A percentile compares a stretch with the other conserved stretches of the same genome.
phyloP scores from a whole-genome alignment of 2,888 invertebrate genomes.

The Nipponacmea schrenckii region DNA sequence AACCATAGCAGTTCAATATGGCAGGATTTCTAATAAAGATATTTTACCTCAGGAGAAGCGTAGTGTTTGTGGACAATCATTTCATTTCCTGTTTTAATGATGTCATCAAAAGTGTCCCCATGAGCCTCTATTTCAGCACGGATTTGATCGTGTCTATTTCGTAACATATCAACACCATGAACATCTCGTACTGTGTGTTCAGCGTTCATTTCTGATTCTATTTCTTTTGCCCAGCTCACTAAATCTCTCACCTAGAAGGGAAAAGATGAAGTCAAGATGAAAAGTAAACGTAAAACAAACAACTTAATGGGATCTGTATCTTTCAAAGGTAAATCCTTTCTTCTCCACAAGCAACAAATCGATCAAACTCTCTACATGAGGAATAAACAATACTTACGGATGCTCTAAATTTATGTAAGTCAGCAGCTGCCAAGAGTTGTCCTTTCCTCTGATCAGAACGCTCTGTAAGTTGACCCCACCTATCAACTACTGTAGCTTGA shows the following conservation, averaged over 20 bases:
- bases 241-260: conserved; percentile 76
- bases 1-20: too few species aligned
- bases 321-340: too few species aligned
- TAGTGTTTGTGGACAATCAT: conserved; percentile 89
- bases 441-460: conserved; percentile 83
- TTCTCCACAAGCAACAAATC: too few species aligned
- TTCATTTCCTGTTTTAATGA: conserved; percentile 91
- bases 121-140: conserved; percentile 98
- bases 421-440: conserved; percentile 85
- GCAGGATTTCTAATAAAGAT: background rate
- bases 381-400: conserved; percentile 71
- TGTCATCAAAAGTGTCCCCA: conserved; percentile 94
- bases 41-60: conserved; percentile 71
- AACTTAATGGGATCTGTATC: too few species aligned
- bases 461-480: conserved; percentile 87
- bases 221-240: conserved; percentile 85
- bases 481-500: conserved; percentile 84
- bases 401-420: conserved; percentile 88
- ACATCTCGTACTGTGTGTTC: conserved; percentile 87
- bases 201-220: conserved; percentile 81
- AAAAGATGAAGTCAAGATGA: background rate
- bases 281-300: too few species aligned
- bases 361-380: too few species aligned
- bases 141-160: conserved; percentile 98
- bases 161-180: conserved; percentile 94